Percentiles rank a stretch among this genome's conserved stretches.
Conservation (phyloP, 2,888 invertebrate species). For the Azorinus chamasolen region DNA sequence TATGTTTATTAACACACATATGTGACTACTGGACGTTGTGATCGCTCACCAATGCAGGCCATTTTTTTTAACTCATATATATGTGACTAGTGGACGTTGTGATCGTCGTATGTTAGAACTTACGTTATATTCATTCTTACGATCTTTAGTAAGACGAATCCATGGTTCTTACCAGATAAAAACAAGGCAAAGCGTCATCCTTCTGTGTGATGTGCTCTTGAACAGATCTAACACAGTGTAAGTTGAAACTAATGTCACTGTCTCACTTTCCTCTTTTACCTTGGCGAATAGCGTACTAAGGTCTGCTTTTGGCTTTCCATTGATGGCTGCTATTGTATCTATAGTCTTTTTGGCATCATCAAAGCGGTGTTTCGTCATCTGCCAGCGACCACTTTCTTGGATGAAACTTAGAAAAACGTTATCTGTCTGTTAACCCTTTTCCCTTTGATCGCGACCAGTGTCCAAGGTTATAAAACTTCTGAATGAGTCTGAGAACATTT, state of each 20-base stretch:
- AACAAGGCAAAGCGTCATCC: conserved; percentile 35
- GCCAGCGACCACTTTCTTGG: conserved; percentile 55
- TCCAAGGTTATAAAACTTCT: too few species aligned
- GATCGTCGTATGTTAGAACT: too few species aligned
- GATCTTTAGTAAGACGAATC: too few species aligned
- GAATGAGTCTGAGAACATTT: too few species aligned
- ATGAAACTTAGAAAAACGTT: conserved; percentile 19
- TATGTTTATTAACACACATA: too few species aligned
- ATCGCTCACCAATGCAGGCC: too few species aligned
- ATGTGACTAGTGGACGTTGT: too few species aligned
- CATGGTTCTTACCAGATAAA: conserved; percentile 48
- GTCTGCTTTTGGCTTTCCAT: conserved; percentile 26
- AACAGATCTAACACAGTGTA: conserved; percentile 39
- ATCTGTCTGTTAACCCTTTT: too few species aligned
- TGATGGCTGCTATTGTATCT: conserved; percentile 24
- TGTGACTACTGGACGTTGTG: too few species aligned
- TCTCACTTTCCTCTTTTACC: conserved; percentile 11
- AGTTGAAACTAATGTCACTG: background rate
- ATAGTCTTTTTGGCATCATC: conserved; percentile 32
- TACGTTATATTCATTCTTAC: too few species aligned
- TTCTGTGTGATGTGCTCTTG: conserved; percentile 17
- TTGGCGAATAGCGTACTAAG: conserved; percentile 27
- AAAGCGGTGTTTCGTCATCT: conserved; percentile 34
- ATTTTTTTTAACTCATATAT: too few species aligned
- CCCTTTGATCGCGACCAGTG: too few species aligned